Percentiles rank a stretch among this genome's conserved stretches.
Conservation (phyloP, 2,797 vertebrate genomes). For the Poecilia velifera region DNA sequence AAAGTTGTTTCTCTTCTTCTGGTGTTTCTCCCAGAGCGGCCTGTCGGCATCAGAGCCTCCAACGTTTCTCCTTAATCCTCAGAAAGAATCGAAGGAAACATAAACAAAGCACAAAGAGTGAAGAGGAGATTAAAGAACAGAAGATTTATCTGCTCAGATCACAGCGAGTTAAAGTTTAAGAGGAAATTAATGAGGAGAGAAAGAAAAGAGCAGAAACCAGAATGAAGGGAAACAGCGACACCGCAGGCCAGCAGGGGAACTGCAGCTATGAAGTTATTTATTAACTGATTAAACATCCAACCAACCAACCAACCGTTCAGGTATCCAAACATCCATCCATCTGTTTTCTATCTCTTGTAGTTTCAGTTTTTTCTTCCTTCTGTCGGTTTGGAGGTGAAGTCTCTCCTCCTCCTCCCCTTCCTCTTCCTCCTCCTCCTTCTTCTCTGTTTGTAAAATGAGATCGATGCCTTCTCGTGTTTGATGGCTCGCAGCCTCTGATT, state of each 20-base stretch:
- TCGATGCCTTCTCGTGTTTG: slow-evolving; percentile 29
- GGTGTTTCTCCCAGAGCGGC: slow-evolving; percentile 21
- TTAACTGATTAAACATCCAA: neutral
- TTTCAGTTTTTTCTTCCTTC: no score
- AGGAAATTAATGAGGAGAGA: slow-evolving; percentile 20
- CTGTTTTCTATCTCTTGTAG: neutral
- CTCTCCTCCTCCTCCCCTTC: no score
- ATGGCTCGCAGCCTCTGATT: slow-evolving; percentile 30
- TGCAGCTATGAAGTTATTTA: neutral
- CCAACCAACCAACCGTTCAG: no score
- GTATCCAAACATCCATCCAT: neutral
- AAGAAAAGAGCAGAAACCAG: neutral
- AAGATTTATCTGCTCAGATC: slow-evolving; percentile 58
- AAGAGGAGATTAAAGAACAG: slow-evolving; percentile 58
- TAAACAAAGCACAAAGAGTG: slow-evolving; percentile 68
- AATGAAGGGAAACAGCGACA: neutral
- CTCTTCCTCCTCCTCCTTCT: neutral
- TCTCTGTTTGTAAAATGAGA: slow-evolving; percentile 8
- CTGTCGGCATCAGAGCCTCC: slow-evolving; percentile 59
- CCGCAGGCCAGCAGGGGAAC: neutral
- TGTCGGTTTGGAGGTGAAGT: no score
- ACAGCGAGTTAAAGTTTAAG: slow-evolving; percentile 45
- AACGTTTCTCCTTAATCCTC: slow-evolving; percentile 65
- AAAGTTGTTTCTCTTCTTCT: slow-evolving; percentile 52
- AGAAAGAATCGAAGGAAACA: slow-evolving; percentile 59